Base-by-base conservation (phyloP, 2,797 vertebrate species). In the Caiman crocodilus region DNA sequence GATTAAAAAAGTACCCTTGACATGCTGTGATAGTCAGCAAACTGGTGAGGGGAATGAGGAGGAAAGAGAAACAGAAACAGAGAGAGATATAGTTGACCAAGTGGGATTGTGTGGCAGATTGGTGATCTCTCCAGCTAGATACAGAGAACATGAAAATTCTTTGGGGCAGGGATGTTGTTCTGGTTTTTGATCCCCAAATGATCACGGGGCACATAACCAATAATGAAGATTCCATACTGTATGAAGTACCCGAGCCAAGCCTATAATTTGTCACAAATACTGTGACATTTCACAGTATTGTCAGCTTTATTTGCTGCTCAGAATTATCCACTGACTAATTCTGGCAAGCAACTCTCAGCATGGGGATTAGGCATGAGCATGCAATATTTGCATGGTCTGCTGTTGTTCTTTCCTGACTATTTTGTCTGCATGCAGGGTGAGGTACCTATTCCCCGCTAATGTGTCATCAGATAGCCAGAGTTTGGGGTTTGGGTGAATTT, bases 401-500 rank as follows among this genome's bases (percentile, higher is more conserved):
- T 32, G 30, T 69, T 21, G 23, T 69, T 69, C 67, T 32, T 69
- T 69, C 32, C 7, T 69, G 20, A 69, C 30, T 12, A 20, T 20
- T 35, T 35, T 18, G 12, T 69, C 67, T 69, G 32, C 4, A 13
- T 14, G 35, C 30, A 35, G 35, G 35, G 18, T 75, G 73, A 78
- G 63, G 61, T 81, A 82, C 79, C 1, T 2, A 26, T 91, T 73
- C 35, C 63, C 75, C 90, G n/a, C 83, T 61, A 26, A 35, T 69
- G 23, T 35, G 35, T 35, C 28, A 16, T 71, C 50, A 89, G 12
- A 93, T 35, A 87, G 84, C 61, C 82, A 89, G 17, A 16, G 61
- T n/a, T 93, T 88, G 89, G 83, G 82, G 76, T 59, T 80, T 14
- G 65, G 81, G 50, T 80, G 80, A 74, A 50, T 90, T 90, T 79